Evolutionary conservation across 2,113 vertebrate genomes (phyloP).

Genomic region (Pantherophis guttatus): DNA sequence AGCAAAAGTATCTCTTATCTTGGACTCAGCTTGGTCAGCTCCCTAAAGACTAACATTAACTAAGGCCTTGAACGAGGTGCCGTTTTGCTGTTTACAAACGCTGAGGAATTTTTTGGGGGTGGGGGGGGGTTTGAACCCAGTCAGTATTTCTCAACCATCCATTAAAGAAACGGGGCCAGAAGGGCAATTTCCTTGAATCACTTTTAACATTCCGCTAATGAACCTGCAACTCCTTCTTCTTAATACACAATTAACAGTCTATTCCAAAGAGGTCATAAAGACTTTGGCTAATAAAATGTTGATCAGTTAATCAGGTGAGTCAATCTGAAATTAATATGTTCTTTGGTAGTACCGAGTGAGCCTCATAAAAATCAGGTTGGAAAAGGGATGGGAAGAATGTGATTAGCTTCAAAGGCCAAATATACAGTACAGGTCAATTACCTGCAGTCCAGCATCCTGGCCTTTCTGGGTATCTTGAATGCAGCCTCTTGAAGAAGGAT

Average conservation of each 20-base stretch:
- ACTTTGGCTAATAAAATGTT: constrained; percentile 62
- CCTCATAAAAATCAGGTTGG: constrained; percentile 59
- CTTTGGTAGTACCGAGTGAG: constrained; percentile 56
- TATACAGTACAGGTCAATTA: constrained; percentile 30
- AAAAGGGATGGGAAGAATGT: constrained; percentile 48
- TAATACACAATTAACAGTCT: constrained; percentile 64
- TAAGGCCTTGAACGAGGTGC: not conserved
- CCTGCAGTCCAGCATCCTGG: not conserved
- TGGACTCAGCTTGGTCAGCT: not conserved
- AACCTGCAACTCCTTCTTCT: constrained; percentile 35
- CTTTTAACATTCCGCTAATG: constrained; percentile 62
- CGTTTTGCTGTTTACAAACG: not conserved
- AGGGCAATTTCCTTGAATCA: constrained; percentile 62
- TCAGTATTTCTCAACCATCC: not conserved
- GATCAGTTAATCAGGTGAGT: constrained; percentile 66
- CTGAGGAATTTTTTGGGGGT: not conserved
- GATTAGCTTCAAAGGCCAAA: constrained; percentile 32
- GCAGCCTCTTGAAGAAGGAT: not conserved
- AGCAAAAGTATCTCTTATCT: not conserved
- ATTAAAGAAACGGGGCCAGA: constrained; percentile 31
- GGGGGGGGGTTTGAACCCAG: not conserved
- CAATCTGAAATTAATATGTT: constrained; percentile 66
- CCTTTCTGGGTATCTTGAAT: constrained; percentile 6
- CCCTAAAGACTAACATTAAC: not conserved
- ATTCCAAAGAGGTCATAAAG: constrained; percentile 62